Base-by-base conservation (phyloP, 2,888 invertebrate genomes). In the Alviniconcha strummeri region DNA sequence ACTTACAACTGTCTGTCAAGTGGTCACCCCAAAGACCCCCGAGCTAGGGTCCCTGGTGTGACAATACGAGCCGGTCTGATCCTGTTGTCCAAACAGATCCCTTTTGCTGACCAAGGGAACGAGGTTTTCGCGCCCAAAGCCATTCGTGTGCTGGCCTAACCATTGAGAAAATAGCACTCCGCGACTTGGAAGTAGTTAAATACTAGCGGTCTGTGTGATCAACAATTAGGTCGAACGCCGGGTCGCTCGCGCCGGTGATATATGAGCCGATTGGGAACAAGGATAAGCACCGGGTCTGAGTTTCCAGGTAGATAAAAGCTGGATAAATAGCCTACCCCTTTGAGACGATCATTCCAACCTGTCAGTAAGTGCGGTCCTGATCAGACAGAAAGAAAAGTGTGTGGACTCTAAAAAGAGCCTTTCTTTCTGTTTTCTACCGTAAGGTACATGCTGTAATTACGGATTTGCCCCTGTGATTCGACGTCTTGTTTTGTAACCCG, bases 301-400 rank as follows among this genome's bases (percentile, higher is more conserved):
- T 77, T 56, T 57, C 77, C 19, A n/a, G 54, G 77, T 57, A 77
- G 77, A 77, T 77, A 77, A 77, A 57, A 57, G 77, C 60, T 77
- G 77, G 60, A 77, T 77, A 77, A 77, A 77, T 77, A 77, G 77
- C 77, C 56, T 13, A 13, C 57, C 77, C 77, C 77, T 77, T 56
- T 77, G 77, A 77, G 57, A 8, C 19, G 77, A 57, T 77, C 15
- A 57, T 56, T 77, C 54, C 60, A 57, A 1, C 36, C 77, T 77
- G 75, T 55, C 75, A 55, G 55, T 55, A 17, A 54, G 75, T 54
- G 75, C 55, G 13, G 55, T 75, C 54, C 75, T 75, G 75, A 55
- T 55, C 75, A 15, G 55, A 17, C 54, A 13, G 15, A 75, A 75
- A 54, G 54, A 17, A 55, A 75, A 75, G 17, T 6, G 13, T 17